phyloP scores from a whole-genome alignment of 2,888 invertebrate species.

The Cinara cedri region DNA sequence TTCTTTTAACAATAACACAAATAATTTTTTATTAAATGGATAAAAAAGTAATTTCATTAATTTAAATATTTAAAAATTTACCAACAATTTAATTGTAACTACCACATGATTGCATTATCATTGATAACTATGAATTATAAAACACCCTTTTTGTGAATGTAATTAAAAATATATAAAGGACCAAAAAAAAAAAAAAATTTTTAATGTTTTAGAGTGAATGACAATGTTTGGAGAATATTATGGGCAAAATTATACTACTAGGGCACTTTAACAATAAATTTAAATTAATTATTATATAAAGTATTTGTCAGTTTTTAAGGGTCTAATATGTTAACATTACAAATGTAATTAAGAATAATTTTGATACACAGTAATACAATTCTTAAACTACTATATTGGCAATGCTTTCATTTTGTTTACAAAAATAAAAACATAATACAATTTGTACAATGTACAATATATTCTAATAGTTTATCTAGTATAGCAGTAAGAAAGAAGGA shows the following conservation, averaged over 20 bases:
- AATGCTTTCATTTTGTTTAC: background rate
- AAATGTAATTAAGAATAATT: background rate
- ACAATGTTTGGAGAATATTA: too few species aligned
- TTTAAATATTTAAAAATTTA: slow-evolving; percentile 4
- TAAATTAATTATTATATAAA: background rate
- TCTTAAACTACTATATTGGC: slow-evolving; percentile 8
- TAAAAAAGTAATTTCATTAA: background rate
- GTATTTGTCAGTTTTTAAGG: background rate
- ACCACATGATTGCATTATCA: background rate
- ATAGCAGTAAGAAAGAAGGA: slow-evolving; percentile 1
- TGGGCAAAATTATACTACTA: slow-evolving; percentile 4
- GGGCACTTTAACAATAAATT: background rate
- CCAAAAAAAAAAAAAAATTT: slow-evolving; percentile 1
- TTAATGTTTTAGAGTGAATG: too few species aligned
- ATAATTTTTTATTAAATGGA: background rate
- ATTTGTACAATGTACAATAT: background rate
- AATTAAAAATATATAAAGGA: background rate
- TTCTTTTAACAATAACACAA: background rate
- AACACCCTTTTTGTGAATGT: slow-evolving; percentile 4
- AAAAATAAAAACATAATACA: slow-evolving; percentile 4
- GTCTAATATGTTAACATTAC: background rate
- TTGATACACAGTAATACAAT: background rate
- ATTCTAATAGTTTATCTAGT: slow-evolving; percentile 22
- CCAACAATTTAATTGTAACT: background rate
- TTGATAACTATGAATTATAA: slow-evolving; percentile 13